A percentile compares a stretch with the other conserved stretches of the same genome.
Conservation (phyloP, 2,888 invertebrate genomes). For the Sinopyrophorus schimmeli region DNA sequence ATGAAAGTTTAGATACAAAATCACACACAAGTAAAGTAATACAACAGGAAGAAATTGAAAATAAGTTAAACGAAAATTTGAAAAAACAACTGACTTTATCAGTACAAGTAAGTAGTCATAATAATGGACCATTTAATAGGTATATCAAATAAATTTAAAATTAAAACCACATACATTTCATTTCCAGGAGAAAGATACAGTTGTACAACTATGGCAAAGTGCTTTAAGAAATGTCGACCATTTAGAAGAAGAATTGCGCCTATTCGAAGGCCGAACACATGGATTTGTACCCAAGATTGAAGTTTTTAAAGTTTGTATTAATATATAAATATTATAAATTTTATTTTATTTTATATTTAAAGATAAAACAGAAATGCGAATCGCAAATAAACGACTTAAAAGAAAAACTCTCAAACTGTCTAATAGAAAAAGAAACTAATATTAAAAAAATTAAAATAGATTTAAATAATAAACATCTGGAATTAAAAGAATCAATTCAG, state of each 20-base stretch:
- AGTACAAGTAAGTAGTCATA: constrained; percentile 44
- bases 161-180: background rate
- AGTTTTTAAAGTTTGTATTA: constrained; percentile 39
- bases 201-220: constrained; percentile 68
- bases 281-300: constrained; percentile 47
- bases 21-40: constrained; percentile 19
- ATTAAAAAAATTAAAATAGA: constrained; percentile 31
- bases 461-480: constrained; percentile 29
- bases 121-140: background rate
- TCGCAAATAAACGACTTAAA: constrained; percentile 53
- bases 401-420: constrained; percentile 53
- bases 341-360: constrained; percentile 17
- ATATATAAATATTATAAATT: background rate
- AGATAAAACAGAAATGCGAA: constrained; percentile 58
- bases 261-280: constrained; percentile 52
- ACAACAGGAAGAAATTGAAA: constrained; percentile 39
- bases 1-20: constrained; percentile 31
- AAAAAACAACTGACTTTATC: constrained; percentile 51
- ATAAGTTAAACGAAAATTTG: constrained; percentile 50
- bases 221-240: constrained; percentile 67
- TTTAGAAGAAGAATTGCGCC: constrained; percentile 68
- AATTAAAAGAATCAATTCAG: constrained; percentile 55
- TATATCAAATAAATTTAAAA: background rate
- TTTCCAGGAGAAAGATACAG: constrained; percentile 66
- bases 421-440: constrained; percentile 33